These are phyloP conservation scores for Agrotis puta DNA, from an alignment of 2,888 invertebrate genomes.

Conservation along the genomic window DNA sequence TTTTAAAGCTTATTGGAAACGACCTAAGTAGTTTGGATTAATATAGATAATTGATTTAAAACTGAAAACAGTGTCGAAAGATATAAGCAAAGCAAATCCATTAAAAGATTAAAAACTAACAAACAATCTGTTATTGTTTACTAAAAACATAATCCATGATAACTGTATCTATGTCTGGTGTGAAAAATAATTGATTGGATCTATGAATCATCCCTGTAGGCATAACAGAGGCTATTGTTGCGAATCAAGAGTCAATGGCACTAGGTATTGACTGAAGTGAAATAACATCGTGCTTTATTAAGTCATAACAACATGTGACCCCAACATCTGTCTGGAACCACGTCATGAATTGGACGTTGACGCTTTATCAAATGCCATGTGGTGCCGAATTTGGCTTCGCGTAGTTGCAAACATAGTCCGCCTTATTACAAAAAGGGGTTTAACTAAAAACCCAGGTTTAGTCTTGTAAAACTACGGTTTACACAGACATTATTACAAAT, in stretches of 20 bases:
- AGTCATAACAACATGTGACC: slow-evolving; percentile 40
- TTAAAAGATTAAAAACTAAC: slow-evolving; percentile 32
- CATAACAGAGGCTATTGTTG: slow-evolving; percentile 43
- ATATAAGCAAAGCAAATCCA: slow-evolving; percentile 31
- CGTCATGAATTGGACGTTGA: slow-evolving; percentile 32
- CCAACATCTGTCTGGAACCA: slow-evolving; percentile 34
- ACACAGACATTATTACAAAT: too few species aligned
- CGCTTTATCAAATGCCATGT: slow-evolving; percentile 26
- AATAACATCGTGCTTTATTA: slow-evolving; percentile 34
- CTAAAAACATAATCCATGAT: slow-evolving; percentile 39
- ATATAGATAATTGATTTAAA: neutral
- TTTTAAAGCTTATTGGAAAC: neutral
- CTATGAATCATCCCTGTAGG: slow-evolving; percentile 44
- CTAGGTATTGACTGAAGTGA: slow-evolving; percentile 15
- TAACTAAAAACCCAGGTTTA: too few species aligned
- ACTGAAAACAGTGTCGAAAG: slow-evolving; percentile 1
- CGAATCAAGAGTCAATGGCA: slow-evolving; percentile 50
- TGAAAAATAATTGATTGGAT: slow-evolving; percentile 11
- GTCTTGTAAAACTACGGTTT: too few species aligned
- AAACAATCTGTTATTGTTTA: slow-evolving; percentile 33
- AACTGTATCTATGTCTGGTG: slow-evolving; percentile 11
- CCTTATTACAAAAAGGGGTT: too few species aligned
- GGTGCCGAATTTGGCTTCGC: slow-evolving; percentile 11
- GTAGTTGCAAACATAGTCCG: slow-evolving; percentile 10
- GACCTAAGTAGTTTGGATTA: neutral